Evolutionary conservation across 2,113 vertebrate species (phyloP).

Genomic region (Pantherophis guttatus): DNA sequence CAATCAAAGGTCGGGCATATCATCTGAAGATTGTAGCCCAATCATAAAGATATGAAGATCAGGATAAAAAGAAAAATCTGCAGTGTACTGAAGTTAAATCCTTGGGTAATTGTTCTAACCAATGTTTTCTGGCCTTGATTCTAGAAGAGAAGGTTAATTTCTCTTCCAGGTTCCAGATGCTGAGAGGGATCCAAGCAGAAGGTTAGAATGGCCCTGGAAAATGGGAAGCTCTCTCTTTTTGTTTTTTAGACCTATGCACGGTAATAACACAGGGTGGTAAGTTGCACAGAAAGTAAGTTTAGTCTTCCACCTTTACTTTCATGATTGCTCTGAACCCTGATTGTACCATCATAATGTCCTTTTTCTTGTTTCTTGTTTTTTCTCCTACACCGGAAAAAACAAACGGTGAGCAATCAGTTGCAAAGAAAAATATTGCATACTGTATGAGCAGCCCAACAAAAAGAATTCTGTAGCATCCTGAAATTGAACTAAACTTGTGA

Average conservation of each 20-base stretch:
- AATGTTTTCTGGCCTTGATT: neutral
- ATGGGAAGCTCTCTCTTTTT: neutral
- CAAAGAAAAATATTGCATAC: neutral
- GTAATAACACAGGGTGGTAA: neutral
- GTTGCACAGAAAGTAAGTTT: neutral
- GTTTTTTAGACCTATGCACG: neutral
- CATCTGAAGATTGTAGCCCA: neutral
- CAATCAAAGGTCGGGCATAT: neutral
- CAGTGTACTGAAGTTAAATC: neutral
- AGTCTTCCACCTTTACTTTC: neutral
- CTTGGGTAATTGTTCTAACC: neutral
- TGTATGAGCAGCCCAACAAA: neutral
- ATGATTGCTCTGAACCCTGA: neutral
- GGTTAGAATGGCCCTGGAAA: neutral
- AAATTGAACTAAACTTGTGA: neutral
- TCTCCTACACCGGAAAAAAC: neutral
- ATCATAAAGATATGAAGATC: neutral
- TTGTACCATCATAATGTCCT: neutral
- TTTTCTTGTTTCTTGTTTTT: neutral
- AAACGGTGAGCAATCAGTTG: neutral
- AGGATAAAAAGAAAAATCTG: neutral
- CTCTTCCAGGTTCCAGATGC: neutral
- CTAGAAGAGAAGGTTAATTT: neutral
- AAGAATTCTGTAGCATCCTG: neutral
- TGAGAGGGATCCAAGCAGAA: neutral